Conservation (phyloP, 2,113 vertebrate species). For the Corythornis vintsioides region DNA sequence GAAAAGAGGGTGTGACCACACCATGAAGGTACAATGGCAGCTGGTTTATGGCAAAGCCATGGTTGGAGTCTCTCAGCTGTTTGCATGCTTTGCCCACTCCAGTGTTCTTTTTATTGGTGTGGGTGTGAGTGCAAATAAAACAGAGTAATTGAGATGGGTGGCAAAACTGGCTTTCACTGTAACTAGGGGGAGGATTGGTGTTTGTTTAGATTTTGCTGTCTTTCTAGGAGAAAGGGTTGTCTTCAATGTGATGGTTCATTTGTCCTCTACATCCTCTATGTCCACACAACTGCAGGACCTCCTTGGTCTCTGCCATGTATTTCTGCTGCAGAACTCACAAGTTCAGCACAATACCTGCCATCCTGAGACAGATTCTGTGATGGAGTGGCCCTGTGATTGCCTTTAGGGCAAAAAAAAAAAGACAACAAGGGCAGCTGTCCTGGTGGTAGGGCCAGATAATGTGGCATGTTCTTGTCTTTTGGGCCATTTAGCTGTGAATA, state of each 20-base stretch:
- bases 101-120: background rate
- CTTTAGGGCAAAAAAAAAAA: conserved; percentile 51
- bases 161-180: background rate
- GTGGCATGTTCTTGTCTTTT: background rate
- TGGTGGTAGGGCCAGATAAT: background rate
- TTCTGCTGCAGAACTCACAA: conserved; percentile 77
- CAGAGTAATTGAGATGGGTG: background rate
- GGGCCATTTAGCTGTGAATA: background rate
- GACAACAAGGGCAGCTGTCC: background rate
- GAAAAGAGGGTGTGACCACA: background rate
- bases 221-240: background rate
- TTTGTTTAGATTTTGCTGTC: background rate
- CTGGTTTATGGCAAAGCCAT: background rate
- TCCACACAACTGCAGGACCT: background rate
- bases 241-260: background rate
- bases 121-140: background rate
- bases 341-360: conserved; percentile 80
- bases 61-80: background rate
- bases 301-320: background rate
- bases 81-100: background rate
- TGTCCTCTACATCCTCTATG: background rate
- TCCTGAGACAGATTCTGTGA: conserved; percentile 86
- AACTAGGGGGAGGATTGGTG: background rate
- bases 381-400: conserved; percentile 83
- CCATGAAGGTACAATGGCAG: background rate